Conservation (phyloP, 1,140 invertebrate genomes). For the Microplitis demolitor region DNA sequence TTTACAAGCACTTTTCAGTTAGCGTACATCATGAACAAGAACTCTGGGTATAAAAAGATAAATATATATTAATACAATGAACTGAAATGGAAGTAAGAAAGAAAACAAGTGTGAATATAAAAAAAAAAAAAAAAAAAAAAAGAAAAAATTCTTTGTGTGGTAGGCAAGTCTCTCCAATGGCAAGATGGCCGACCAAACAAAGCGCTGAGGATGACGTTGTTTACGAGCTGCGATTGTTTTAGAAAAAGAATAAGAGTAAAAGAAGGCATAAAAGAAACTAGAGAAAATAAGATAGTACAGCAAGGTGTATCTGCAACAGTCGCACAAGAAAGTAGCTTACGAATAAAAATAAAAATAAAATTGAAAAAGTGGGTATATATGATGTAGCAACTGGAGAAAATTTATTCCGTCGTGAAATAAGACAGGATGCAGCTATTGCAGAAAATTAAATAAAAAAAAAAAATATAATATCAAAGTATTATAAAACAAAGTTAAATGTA, state of each 20-base stretch:
- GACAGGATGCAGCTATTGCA: background rate
- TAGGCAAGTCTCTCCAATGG: slow-evolving; percentile 11
- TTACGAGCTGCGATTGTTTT: slow-evolving; percentile 50
- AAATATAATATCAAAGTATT: background rate
- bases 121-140: background rate
- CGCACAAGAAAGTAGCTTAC: slow-evolving; percentile 4
- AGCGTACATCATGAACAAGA: background rate
- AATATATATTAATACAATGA: background rate
- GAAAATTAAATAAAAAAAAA: background rate
- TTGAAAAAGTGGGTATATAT: background rate
- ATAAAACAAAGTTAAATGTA: too few species aligned
- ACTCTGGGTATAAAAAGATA: background rate
- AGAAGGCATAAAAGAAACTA: background rate
- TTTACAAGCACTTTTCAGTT: too few species aligned
- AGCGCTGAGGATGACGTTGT: slow-evolving; percentile 48
- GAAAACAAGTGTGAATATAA: slow-evolving; percentile 4
- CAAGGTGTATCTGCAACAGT: slow-evolving; percentile 2
- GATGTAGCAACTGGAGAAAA: background rate
- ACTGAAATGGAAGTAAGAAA: background rate
- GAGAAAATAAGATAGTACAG: slow-evolving; percentile 10
- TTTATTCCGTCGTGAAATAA: background rate
- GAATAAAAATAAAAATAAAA: slow-evolving; percentile 8
- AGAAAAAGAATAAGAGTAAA: slow-evolving; percentile 33
- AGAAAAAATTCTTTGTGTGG: background rate
- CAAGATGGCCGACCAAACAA: slow-evolving; percentile 43